Evolutionary conservation across 2,797 vertebrate species (phyloP), one percentile per base, ranked within the genome.

Genomic region (Spea hammondii): DNA sequence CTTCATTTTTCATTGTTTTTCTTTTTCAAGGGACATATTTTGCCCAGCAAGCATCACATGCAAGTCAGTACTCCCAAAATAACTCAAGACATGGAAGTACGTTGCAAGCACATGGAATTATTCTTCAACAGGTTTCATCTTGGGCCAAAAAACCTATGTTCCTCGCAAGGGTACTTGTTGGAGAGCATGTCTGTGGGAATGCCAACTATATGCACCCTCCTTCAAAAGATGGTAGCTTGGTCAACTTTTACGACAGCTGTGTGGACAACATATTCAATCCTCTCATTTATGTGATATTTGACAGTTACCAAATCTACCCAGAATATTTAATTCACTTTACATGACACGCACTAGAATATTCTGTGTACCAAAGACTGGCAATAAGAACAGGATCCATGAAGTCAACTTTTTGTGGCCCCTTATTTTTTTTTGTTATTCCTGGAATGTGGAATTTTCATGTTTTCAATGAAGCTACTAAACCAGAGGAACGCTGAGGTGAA

Each of bases 291-390:
- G 97, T 99, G 53, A 94, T 99, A 83, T 99, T 99, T 72, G 97
- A 99, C 89, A 94, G 95, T 89, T 98, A 98, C 88, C 97, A 99
- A 88, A 96, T 98, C 85, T 99, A 99, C 82, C 97, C 97, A 0
- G 97, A 99, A 84, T 99, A 99, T 88, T 89, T 99, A 83, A 97
- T 99, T 74, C 95, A 98, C 85, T 98, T 99, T 83, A 64, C 49
- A 14, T 81, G 70, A 78, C 32, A 32, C 2, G 32, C 32, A 32
- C 32, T 32, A 32, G 32, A 32, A 32, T 32, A 32, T 32, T 32
- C 32, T 32, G 32, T 32, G 32, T 32, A 32, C 32, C 32, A 32
- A 32, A 32, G 32, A 32, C 32, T 32, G 32, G 2, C 32, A 32
- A 32, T 32, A 32, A 32, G 32, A 32, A 32, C 32, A 32, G 32